phyloP scores from a whole-genome alignment of 2,797 vertebrate species.

The Peromyscus attwateri region DNA sequence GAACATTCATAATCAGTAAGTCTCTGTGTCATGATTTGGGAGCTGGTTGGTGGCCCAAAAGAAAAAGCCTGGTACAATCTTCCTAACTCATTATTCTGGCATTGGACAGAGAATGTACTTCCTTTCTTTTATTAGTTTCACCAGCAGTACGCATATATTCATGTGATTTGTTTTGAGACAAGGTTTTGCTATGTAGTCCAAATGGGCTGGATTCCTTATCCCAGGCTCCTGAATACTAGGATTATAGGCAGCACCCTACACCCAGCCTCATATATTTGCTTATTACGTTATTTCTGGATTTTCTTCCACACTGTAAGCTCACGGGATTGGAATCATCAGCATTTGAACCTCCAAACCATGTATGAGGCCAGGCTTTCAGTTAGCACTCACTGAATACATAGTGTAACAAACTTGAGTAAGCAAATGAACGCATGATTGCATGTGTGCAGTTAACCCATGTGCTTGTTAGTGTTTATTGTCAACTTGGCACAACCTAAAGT shows the following conservation, averaged over 20 bases:
- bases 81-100: not conserved
- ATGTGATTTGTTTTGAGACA: not conserved
- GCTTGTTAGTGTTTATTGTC: not conserved
- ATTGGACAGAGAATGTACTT: not conserved
- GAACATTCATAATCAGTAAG: not conserved
- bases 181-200: not conserved
- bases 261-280: not conserved
- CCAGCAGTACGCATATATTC: not conserved
- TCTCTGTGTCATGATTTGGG: not conserved
- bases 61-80: not conserved
- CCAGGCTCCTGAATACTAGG: not conserved
- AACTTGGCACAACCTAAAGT: not conserved
- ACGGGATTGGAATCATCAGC: not conserved
- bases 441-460: not conserved
- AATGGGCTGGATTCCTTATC: not conserved
- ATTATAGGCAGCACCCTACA: not conserved
- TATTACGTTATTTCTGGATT: conserved; percentile 13
- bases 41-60: not conserved
- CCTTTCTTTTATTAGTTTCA: not conserved
- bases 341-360: not conserved
- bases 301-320: not conserved
- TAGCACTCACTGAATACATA: not conserved
- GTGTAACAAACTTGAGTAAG: not conserved
- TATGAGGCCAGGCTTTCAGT: not conserved
- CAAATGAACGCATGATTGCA: not conserved